Base-by-base conservation (phyloP, 2,797 vertebrate genomes). In the Hoplostethus mediterraneus region DNA sequence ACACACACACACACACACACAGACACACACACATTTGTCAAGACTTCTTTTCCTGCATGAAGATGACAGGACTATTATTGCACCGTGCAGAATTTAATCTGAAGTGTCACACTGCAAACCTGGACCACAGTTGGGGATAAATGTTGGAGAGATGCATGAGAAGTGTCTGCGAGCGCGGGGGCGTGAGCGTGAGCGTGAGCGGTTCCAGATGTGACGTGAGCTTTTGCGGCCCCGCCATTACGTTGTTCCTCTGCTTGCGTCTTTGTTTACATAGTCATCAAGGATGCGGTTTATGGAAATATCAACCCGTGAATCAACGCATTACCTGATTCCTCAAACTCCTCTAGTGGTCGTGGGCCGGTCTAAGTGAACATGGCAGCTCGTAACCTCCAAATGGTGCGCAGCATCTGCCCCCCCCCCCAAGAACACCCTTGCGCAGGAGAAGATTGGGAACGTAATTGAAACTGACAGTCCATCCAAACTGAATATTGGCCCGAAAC, bases 51-150 rank as follows among this genome's bases (percentile, higher is more conserved):
- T 59, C 21, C 53, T 81, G 76, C 84, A 48, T 30, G 51, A 51
- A 77, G 67, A 67, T 69, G 87, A 88, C 87, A 81, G 87, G 69
- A 30, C 73, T 76, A 72, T 88, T 86, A 89, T 87, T 89, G 78
- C 79, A 73, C 70, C 9, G 36, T 90, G 83, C 83, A 84, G 75
- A 77, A 73, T 87, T 80, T 79, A 89, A 90, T 90, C 82, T 67
- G 42, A 87, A 81, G 84, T 88, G 88, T 80, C 90, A 88, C 82
- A 72, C 84, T 78, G 85, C 73, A 83, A 83, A 69, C 66, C 53
- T 6, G 63, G 78, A 84, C 79, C 79, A 71, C 81, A 79, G 79
- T 54, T 47, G 77, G 83, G 83, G 73, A 65, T 80, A 83, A 82
- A 83, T 69, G 80, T 79, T 75, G 60, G 65, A 79, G 77, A 73